Evolutionary conservation across 1,140 invertebrate genomes (phyloP).

Genomic region (Parasteatoda tepidariorum): DNA sequence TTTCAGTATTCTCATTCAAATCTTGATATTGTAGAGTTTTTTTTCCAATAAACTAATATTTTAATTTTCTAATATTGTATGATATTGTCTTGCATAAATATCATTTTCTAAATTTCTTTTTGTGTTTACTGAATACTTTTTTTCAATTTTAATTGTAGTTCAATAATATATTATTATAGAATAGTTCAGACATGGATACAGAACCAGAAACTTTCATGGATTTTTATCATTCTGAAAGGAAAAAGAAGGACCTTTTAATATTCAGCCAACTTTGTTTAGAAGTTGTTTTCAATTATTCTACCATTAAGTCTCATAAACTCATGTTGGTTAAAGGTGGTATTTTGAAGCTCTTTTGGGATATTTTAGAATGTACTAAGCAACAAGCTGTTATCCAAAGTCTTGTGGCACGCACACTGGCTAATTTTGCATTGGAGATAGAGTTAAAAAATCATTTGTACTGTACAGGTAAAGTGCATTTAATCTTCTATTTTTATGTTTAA

Average conservation of each 20-base stretch:
- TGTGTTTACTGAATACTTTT: too few relatives aligned
- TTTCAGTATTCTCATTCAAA: too few relatives aligned
- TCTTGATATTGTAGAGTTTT: too few relatives aligned
- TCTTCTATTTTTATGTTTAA: too few relatives aligned
- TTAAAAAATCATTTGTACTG: neutral
- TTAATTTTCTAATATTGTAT: too few relatives aligned
- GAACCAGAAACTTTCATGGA: neutral
- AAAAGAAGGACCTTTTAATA: neutral
- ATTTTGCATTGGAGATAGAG: neutral
- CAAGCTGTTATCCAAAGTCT: neutral
- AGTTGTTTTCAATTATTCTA: neutral
- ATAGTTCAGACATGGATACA: too few relatives aligned
- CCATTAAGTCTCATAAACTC: neutral
- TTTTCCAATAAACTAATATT: too few relatives aligned
- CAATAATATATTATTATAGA: too few relatives aligned
- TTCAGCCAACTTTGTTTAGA: slow-evolving; percentile 1
- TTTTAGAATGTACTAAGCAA: neutral
- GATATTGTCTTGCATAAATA: too few relatives aligned
- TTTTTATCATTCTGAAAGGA: slow-evolving; percentile 10
- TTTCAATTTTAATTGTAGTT: too few relatives aligned
- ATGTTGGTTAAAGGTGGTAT: neutral
- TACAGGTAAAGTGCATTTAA: too few relatives aligned
- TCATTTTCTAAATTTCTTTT: too few relatives aligned
- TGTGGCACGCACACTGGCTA: neutral
- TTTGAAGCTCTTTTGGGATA: neutral